phyloP scores from a whole-genome alignment of 2,888 invertebrate species.

The Amblyteles armatorius region DNA sequence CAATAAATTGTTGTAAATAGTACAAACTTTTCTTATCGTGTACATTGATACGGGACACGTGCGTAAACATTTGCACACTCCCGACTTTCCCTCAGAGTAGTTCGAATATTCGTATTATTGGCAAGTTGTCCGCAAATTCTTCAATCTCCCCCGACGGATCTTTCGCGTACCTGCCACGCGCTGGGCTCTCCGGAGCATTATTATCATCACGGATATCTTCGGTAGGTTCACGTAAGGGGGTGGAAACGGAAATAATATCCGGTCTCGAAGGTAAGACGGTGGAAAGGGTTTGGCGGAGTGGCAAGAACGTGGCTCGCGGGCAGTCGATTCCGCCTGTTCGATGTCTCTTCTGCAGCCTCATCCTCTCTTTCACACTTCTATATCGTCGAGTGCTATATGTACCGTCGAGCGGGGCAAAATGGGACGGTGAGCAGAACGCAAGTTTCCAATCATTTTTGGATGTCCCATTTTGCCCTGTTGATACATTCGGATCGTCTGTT shows the following conservation, averaged over 20 bases:
- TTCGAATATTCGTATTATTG: neutral
- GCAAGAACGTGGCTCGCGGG: slow-evolving; percentile 48
- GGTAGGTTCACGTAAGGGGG: slow-evolving; percentile 13
- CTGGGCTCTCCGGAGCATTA: neutral
- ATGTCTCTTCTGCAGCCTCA: slow-evolving; percentile 17
- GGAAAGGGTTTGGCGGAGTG: slow-evolving; percentile 15
- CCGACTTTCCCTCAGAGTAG: no score
- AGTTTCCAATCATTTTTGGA: no score
- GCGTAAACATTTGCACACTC: no score
- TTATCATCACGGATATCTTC: slow-evolving; percentile 38
- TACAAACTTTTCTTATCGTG: no score
- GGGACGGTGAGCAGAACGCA: no score
- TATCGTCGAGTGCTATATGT: slow-evolving; percentile 4
- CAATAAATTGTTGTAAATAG: no score
- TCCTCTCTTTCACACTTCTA: slow-evolving; percentile 11
- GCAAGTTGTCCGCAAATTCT: neutral
- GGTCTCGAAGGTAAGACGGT: slow-evolving; percentile 30
- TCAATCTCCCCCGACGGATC: neutral
- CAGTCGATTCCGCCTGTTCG: slow-evolving; percentile 51
- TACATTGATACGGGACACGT: no score
- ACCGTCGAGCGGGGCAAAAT: no score
- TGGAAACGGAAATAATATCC: slow-evolving; percentile 63
- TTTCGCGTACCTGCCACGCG: no score
- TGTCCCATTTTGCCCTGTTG: no score
- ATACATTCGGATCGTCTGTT: no score